Evolutionary conservation across 2,797 vertebrate genomes (phyloP), one percentile per base, ranked within the genome.

Genomic region (Spondyliosoma cantharus): DNA sequence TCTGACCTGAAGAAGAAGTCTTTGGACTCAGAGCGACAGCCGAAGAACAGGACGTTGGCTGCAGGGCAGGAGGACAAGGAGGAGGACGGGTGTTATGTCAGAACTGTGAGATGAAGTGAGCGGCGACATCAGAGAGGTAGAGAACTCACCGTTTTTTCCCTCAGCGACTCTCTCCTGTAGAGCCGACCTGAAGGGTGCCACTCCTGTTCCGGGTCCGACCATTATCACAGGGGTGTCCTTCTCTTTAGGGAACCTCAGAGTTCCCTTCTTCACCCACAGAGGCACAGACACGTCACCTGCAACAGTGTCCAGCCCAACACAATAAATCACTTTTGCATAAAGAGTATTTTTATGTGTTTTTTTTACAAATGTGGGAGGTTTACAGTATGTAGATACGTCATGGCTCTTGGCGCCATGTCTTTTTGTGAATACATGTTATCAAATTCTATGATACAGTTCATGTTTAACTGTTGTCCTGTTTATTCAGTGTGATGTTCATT

Each of bases 201-300:
- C 97, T 0, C 98, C 98, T 0, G 98, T 99, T 66, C 98, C 98
- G 0, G 98, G 97, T 60, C 97, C 98, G 17, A 99, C 97, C 97
- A 99, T 96, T 57, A 99, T 92, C 73, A 96, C 93, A 0, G 97
- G 95, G 0, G 85, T 95, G 59, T 90, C 81, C 1, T 75, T 80
- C 0, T 95, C 93, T 27, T 76, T 49, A 0, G 97, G 97, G 81
- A 99, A 98, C 85, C 67, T 94, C 76, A 99, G 63, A 57, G 85
- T 86, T 43, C 98, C 98, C 56, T 94, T 96, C 89, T 96, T 97
- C 76, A 97, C 96, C 97, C 97, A 99, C 14, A 99, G 88, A 14
- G 97, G 97, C 15, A 98, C 96, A 1, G 0, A 82, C 20, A 95
- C 82, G 0, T 94, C 92, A 58, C 87, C 97, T 98, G 81, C 2